Evolutionary conservation across 1,140 invertebrate genomes (phyloP).

Genomic region (Hydropsyche tenuis): DNA sequence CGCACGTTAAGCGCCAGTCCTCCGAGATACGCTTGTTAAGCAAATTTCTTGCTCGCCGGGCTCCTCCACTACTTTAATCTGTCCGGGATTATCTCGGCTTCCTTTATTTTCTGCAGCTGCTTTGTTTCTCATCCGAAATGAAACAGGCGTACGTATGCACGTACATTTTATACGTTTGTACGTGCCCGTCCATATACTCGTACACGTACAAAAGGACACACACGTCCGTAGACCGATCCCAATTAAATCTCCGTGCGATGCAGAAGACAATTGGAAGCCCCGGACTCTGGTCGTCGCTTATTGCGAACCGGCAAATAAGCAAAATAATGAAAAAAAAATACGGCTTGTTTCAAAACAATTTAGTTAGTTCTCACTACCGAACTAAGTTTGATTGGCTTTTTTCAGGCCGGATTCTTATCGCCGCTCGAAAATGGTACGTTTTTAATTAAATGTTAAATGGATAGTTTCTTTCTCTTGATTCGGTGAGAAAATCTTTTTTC

Average conservation of each 20-base stretch:
- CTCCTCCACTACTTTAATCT: conserved; percentile 48
- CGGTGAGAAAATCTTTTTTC: too few relatives aligned
- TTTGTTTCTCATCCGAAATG: conserved; percentile 45
- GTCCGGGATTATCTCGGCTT: conserved; percentile 47
- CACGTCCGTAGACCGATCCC: conserved; percentile 8
- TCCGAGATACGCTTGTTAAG: conserved; percentile 48
- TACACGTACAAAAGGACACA: neutral
- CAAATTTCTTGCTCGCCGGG: conserved; percentile 47
- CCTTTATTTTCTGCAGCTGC: conserved; percentile 50
- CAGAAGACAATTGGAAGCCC: conserved; percentile 17
- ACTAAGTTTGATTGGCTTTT: too few relatives aligned
- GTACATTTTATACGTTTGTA: neutral
- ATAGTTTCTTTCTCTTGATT: too few relatives aligned
- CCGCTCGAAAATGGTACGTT: too few relatives aligned
- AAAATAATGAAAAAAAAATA: too few relatives aligned
- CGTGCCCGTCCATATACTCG: neutral
- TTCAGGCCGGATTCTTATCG: too few relatives aligned
- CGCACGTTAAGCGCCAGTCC: conserved; percentile 43
- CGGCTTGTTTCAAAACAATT: too few relatives aligned
- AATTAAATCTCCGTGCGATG: conserved; percentile 31
- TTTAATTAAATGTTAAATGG: too few relatives aligned
- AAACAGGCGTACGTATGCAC: conserved; percentile 7
- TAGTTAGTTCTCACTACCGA: too few relatives aligned
- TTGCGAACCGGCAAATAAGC: too few relatives aligned
- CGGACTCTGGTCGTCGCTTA: too few relatives aligned